Evolutionary conservation across 2,888 invertebrate genomes (phyloP), one percentile per base, ranked within the genome.

Genomic region (Mellilla xanthometata): DNA sequence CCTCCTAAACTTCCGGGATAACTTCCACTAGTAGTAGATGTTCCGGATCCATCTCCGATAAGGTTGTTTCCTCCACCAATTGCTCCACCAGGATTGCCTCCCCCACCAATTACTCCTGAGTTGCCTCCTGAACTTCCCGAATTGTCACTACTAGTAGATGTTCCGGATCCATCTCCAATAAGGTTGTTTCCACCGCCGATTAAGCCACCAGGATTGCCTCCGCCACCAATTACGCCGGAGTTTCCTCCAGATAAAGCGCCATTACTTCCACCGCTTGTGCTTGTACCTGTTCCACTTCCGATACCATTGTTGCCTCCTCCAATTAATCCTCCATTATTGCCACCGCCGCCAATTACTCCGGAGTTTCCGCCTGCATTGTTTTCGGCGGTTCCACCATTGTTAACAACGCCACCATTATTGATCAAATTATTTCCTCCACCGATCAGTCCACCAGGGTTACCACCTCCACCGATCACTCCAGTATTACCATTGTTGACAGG

Each of bases 241-340:
- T 53, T 54, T 10, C 41, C 42, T 15, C 22, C 31, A 24, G 27
- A 40, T 12, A 13, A 36, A 44, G 33, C 41, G 31, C 47, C 40
- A 0, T 19, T 19, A 6, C 15, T 19, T 19, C 15, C 15, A 5
- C 15, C 15, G 6, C n/a, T n/a, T n/a, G 15, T 19, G 6, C 15
- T 19, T 3, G 15, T 19, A 5, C 19, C 22, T 1, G 12, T n/a
- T 12, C 2, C 8, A 24, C 12, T 33, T 2, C n/a, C 23, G 0
- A 33, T 26, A 5, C 10, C 39, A 12, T 29, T 9, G 7, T 22
- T 33, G 8, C 34, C 34, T 6, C 34, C 34, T 6, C 22, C 32
- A 7, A 33, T 33, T 2, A 33, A 3, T 6, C 38, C 39, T 5
- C 15, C 15, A 19, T 6, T 19, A 19, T 19, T 19, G 15, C 15